Base-by-base conservation (phyloP, 1,140 invertebrate genomes). In the Drosophila serrata region DNA sequence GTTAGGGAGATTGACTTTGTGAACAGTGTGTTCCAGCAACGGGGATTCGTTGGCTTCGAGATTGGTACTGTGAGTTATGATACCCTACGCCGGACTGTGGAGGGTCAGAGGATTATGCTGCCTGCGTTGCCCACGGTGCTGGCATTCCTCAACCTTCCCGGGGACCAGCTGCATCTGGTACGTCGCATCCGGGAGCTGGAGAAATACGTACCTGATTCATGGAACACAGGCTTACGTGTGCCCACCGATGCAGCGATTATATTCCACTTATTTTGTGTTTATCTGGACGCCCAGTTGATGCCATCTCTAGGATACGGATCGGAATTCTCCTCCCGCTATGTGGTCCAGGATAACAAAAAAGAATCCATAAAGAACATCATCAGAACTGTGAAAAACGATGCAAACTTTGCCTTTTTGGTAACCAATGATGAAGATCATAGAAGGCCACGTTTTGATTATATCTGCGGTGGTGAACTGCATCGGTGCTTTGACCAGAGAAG, bases 81-180 rank as follows among this genome's bases (percentile, higher is more conserved):
- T 55, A 94, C 95, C 63, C 91, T 96, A 4, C 94, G 95, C 48
- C 96, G 96, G 90, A 95, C 96, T 31, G 94, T 95, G 1, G 94
- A 95, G n/a, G 91, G 94, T 55, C 86, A 92, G 57, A 75, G 80
- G 27, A 94, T 94, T 48, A 94, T 96, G 45, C 93, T 94, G 33
- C 96, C 96, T 2, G 95, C 95, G 37, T 88, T 97, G 48, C 94
- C 95, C 12, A 93, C 94, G 27, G 80, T 98, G 5, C 92, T 98
- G 11, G 96, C 96, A 1, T 98, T 97, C 91, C 92, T 98, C 55
- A 96, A 97, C 79, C 87, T 96, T 5, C 95, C 95, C 4, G 94
- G 94, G 4, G 96, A 97, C 93, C 97, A 97, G 84, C 96, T 97
- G 90, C 98, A 97, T 93, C 90, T 98, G 9, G 95, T 97, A 1